Percentiles rank a stretch among this genome's conserved stretches.
phyloP scores from a whole-genome alignment of 1,140 invertebrate genomes.

The Fopius arisanus region DNA sequence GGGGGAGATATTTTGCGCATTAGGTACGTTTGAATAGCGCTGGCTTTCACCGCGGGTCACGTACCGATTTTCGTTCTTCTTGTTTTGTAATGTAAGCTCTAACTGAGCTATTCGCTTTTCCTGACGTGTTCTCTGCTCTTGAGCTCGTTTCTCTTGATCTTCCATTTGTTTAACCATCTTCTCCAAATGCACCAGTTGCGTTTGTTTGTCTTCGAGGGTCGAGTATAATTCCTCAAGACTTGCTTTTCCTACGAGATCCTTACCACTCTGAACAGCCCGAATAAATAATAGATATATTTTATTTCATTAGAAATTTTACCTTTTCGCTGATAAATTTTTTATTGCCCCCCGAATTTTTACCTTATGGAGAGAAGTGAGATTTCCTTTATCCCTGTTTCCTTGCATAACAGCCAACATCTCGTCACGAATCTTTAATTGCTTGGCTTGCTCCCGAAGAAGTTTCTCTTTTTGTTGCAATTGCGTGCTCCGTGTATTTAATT shows the following conservation, averaged over 20 bases:
- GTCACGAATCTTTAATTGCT: constrained; percentile 64
- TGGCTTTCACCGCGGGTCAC: constrained; percentile 30
- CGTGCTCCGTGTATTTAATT: constrained; percentile 62
- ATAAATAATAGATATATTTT: too few relatives aligned
- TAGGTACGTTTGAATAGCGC: not conserved
- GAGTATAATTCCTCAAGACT: constrained; percentile 66
- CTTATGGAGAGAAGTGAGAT: not conserved
- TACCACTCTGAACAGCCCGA: too few relatives aligned
- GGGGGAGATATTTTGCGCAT: not conserved
- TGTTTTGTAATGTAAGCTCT: constrained; percentile 60
- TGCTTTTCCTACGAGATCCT: constrained; percentile 64
- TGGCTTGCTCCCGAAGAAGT: constrained; percentile 63
- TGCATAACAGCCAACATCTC: constrained; percentile 65
- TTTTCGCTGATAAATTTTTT: not conserved
- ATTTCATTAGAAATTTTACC: too few relatives aligned
- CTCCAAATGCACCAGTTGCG: constrained; percentile 67
- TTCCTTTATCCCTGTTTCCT: constrained; percentile 51
- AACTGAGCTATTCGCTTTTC: constrained; percentile 70
- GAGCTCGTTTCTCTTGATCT: constrained; percentile 68
- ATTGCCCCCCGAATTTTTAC: not conserved
- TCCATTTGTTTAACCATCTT: constrained; percentile 69
- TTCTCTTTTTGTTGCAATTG: constrained; percentile 66
- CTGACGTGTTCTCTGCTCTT: constrained; percentile 68
- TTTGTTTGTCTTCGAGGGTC: constrained; percentile 67
- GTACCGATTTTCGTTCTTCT: constrained; percentile 47